These are phyloP conservation scores for Bettongia penicillata DNA, from an alignment of 2,113 vertebrate genomes.

Conservation along the genomic window DNA sequence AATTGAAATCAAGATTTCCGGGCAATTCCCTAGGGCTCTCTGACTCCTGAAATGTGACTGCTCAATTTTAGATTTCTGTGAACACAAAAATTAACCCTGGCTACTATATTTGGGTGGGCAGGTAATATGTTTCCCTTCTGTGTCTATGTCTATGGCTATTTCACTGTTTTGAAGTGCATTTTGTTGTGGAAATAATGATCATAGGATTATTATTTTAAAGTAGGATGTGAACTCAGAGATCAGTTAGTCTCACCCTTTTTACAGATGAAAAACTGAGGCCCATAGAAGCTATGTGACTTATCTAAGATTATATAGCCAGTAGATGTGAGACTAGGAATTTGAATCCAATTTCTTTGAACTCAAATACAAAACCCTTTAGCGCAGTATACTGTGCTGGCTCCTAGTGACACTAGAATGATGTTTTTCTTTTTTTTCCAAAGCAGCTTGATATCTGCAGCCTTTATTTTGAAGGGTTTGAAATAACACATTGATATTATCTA, in stretches of 20 bases:
- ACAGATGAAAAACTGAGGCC: neutral
- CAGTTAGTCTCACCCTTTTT: neutral
- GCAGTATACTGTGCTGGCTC: neutral
- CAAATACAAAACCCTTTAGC: neutral
- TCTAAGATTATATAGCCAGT: neutral
- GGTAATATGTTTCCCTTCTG: neutral
- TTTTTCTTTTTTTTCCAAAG: neutral
- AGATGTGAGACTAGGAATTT: neutral
- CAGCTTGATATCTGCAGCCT: neutral
- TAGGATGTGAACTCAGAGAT: neutral
- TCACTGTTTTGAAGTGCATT: constrained; percentile 13
- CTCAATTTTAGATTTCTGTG: constrained; percentile 36
- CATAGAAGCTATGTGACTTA: neutral
- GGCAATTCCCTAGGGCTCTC: constrained; percentile 28
- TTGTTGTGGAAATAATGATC: constrained; percentile 25
- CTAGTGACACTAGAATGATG: neutral
- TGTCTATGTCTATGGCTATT: neutral
- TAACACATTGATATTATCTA: neutral
- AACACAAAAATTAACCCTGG: constrained; percentile 11
- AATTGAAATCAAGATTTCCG: constrained; percentile 16
- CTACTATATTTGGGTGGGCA: constrained; percentile 23
- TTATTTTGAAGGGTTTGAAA: neutral
- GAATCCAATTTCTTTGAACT: neutral
- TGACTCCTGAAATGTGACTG: neutral
- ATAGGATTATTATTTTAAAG: neutral